These are phyloP conservation scores for Calidris pygmaea DNA, from an alignment of 2,113 vertebrate species.

Conservation along the genomic window DNA sequence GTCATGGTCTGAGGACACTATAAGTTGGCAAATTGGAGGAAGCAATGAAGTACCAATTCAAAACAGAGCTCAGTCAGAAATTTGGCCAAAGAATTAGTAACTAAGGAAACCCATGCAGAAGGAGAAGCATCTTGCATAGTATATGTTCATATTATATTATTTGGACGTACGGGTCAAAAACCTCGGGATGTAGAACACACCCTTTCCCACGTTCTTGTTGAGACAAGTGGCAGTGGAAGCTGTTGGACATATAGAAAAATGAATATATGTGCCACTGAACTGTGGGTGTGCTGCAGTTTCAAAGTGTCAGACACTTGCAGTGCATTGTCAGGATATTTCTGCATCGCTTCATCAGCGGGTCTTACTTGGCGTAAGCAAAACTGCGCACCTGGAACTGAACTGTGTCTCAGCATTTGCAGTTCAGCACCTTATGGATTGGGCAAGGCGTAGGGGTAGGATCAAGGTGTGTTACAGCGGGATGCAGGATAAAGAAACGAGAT, in stretches of 20 bases:
- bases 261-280: neutral
- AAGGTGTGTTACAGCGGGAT: neutral
- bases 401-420: neutral
- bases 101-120: neutral
- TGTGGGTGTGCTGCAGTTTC: neutral
- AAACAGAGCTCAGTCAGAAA: neutral
- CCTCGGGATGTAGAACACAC: neutral
- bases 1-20: neutral
- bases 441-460: neutral
- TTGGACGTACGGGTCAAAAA: neutral
- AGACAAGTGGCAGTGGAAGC: neutral
- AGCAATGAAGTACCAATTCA: neutral
- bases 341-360: neutral
- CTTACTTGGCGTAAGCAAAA: neutral
- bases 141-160: neutral
- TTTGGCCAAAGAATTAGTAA: neutral
- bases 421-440: neutral
- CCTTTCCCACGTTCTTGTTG: neutral
- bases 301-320: neutral
- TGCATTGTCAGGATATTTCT: neutral
- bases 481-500: neutral
- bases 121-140: neutral
- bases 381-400: neutral
- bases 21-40: neutral
- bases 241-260: neutral